Evolutionary conservation across 2,888 invertebrate genomes (phyloP).

Genomic region (Phyto melanocephala): DNA sequence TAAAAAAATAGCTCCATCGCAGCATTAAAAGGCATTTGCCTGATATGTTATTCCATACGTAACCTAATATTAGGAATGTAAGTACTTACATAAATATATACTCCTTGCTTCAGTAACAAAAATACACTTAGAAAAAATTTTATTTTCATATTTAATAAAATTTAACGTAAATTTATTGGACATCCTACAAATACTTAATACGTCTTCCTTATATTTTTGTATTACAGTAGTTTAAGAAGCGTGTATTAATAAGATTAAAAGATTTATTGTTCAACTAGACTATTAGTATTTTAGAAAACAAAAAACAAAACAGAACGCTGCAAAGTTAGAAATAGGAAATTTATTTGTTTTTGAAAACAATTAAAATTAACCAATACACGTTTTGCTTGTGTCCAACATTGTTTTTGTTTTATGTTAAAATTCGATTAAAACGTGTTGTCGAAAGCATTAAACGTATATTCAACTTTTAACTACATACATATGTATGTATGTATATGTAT

Average conservation of each 20-base stretch:
- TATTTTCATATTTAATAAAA: too few relatives aligned
- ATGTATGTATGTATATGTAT: too few relatives aligned
- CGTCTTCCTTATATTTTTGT: constrained; percentile 12
- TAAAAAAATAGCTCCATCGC: too few relatives aligned
- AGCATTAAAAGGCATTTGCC: too few relatives aligned
- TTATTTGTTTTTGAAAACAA: background rate
- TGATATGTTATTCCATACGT: too few relatives aligned
- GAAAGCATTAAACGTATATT: constrained; percentile 1
- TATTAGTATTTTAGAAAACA: background rate
- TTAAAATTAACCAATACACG: background rate
- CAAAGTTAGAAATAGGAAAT: background rate
- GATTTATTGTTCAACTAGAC: background rate
- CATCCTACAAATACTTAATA: too few relatives aligned
- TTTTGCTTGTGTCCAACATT: background rate
- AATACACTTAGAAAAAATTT: too few relatives aligned
- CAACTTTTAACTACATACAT: too few relatives aligned
- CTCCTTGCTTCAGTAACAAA: too few relatives aligned
- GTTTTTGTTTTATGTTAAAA: background rate
- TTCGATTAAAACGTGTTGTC: constrained; percentile 12
- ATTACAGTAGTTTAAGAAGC: background rate
- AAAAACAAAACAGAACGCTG: background rate
- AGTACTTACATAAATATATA: too few relatives aligned
- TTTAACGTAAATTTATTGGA: too few relatives aligned
- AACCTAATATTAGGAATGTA: too few relatives aligned
- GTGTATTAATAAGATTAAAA: constrained; percentile 22